Evolutionary conservation across 2,888 invertebrate species (phyloP), one percentile per base, ranked within the genome.

Genomic region (Machimus atricapillus): DNA sequence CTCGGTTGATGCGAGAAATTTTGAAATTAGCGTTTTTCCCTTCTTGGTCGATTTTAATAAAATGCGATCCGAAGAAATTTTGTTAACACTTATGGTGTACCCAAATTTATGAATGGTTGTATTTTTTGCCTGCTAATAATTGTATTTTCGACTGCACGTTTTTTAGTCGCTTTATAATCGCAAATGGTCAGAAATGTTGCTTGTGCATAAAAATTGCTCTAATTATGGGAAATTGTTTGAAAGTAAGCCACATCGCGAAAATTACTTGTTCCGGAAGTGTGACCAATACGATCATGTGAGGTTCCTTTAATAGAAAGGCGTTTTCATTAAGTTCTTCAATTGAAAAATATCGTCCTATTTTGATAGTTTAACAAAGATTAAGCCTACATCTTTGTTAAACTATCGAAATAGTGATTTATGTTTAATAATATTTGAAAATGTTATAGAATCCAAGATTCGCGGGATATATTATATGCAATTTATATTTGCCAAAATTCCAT

Each of bases 11-110:
- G 73, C 34, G 58, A 66, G 66, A 37, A 83, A 66, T 83, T 66
- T 37, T 34, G 82, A 83, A 83, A 83, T 58, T 58, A 66, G 58
- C 34, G 58, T 83, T 83, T 83, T 83, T 83, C 27, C 27, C 27
- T 79, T 46, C 14, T 76, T 37, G 34, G 34, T 76, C 52, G 46
- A 79, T 79, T 52, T 79, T 79, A 52, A 79, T 79, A 79, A 79
- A 79, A 79, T 27, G 19, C 66, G 66, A 66, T 23, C 66, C 66
- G 12, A 66, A 66, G 27, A 27, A 66, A 66, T 66, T 27, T 66
- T 66, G 23, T 66, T 66, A 66, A 23, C 66, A 66, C 66, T 27
- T 66, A 27, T 66, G 12, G 23, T 23, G 3, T 66, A 23, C 23
- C 66, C 66, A 66, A 66, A 66, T 23, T 66, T 66, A 23, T 66